Percentiles rank a stretch among this genome's conserved stretches.
Evolutionary conservation across 2,888 invertebrate species (phyloP).

Genomic region (Melipona bicolor): DNA sequence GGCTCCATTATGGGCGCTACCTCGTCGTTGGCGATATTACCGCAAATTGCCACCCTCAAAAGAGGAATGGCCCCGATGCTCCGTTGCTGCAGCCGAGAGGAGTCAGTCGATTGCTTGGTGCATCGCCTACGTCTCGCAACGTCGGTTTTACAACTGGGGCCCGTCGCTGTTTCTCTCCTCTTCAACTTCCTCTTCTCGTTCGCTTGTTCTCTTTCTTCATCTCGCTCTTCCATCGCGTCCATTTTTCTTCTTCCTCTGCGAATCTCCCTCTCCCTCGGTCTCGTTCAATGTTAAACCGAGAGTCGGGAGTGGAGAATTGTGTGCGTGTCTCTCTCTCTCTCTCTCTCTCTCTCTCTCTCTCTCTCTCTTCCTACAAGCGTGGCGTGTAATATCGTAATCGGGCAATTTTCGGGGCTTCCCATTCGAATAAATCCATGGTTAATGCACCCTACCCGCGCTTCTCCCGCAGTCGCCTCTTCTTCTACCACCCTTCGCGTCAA

Average conservation of each 20-base stretch:
- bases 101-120: constrained; percentile 76
- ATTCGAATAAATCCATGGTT: constrained; percentile 83
- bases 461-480: neutral
- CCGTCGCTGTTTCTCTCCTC: constrained; percentile 32
- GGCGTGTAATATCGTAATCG: constrained; percentile 82
- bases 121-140: constrained; percentile 74
- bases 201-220: neutral
- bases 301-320: neutral
- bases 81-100: constrained; percentile 53
- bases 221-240: constrained; percentile 21
- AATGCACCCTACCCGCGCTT: constrained; percentile 70
- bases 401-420: constrained; percentile 79
- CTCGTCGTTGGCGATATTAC: constrained; percentile 83
- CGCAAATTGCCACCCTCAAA: constrained; percentile 84
- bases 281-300: constrained; percentile 35
- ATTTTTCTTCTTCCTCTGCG: constrained; percentile 38
- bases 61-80: constrained; percentile 75
- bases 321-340: neutral
- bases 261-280: neutral
- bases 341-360: constrained; percentile 21
- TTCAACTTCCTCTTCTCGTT: constrained; percentile 14
- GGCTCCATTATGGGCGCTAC: constrained; percentile 78
- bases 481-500: constrained; percentile 23
- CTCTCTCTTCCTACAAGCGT: constrained; percentile 55
- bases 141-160: constrained; percentile 76